Percentiles rank a stretch among this genome's conserved stretches.
These are phyloP conservation scores for Spisula solida DNA, from an alignment of 2,888 invertebrate genomes.

Conservation along the genomic window DNA sequence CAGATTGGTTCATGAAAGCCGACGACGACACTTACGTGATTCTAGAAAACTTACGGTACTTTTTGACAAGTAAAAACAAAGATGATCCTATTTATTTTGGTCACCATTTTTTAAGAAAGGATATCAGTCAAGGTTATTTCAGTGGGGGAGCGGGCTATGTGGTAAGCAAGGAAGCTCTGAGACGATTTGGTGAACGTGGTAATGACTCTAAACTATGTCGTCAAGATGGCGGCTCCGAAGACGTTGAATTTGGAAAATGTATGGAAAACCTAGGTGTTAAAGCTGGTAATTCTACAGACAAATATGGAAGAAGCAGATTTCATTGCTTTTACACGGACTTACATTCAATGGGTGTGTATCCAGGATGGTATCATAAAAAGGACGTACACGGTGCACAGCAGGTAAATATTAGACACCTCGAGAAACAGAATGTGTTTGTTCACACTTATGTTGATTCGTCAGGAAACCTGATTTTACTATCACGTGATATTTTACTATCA, in stretches of 20 bases:
- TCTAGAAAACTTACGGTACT: conserved; percentile 96
- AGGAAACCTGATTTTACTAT: too few relatives aligned
- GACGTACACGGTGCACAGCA: conserved; percentile 83
- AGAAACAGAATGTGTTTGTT: too few relatives aligned
- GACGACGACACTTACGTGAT: conserved; percentile 99
- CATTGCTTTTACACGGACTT: conserved; percentile 84
- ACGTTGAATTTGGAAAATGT: conserved; percentile 85
- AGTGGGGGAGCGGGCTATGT: conserved; percentile 93
- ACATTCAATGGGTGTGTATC: conserved; percentile 82
- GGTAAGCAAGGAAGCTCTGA: conserved; percentile 93
- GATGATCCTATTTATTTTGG: conserved; percentile 93
- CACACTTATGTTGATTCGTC: too few relatives aligned
- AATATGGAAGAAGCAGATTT: conserved; percentile 82
- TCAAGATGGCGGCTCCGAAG: conserved; percentile 84
- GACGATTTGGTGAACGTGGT: conserved; percentile 91
- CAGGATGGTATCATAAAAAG: conserved; percentile 83
- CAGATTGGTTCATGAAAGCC: too few relatives aligned
- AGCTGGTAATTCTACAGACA: conserved; percentile 82
- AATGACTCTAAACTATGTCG: conserved; percentile 71
- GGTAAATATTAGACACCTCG: too few relatives aligned
- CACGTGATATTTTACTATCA: too few relatives aligned
- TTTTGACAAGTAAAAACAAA: conserved; percentile 90
- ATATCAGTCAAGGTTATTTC: conserved; percentile 87
- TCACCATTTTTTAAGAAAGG: conserved; percentile 84
- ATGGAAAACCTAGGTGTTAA: conserved; percentile 83